Evolutionary conservation across 92 coral and sea anemone genomes (phyloP).

Genomic region (Desmophyllum pertusum): DNA sequence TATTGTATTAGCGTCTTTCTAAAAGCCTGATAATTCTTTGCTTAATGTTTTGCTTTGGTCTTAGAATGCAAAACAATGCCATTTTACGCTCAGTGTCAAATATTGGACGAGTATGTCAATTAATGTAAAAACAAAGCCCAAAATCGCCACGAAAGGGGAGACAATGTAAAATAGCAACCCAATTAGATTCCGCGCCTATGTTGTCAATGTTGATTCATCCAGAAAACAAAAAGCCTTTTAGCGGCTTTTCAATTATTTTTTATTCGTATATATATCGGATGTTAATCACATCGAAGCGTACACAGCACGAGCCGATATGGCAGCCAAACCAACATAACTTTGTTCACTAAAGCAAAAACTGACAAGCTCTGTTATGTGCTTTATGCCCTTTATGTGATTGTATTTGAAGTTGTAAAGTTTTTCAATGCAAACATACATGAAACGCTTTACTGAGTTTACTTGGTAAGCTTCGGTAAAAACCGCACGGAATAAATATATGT

Average conservation of each 20-base stretch:
- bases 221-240: slow-evolving; percentile 12
- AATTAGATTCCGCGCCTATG: background rate
- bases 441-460: background rate
- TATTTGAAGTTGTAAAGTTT: background rate
- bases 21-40: slow-evolving; percentile 3
- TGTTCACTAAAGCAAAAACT: background rate
- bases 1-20: slow-evolving; percentile 21
- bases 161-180: background rate
- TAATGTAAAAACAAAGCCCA: background rate
- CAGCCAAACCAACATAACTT: background rate
- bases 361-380: background rate
- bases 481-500: background rate
- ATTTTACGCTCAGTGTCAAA: background rate
- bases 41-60: background rate
- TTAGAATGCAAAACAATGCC: slow-evolving; percentile 1
- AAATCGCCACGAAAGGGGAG: background rate
- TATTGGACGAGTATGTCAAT: background rate
- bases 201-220: slow-evolving; percentile 15
- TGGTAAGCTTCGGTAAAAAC: background rate
- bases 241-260: slow-evolving; percentile 7
- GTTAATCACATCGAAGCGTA: slow-evolving; percentile 1
- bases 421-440: background rate
- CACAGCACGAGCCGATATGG: background rate
- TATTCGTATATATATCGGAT: slow-evolving; percentile 6
- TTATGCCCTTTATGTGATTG: no score